A percentile compares a stretch with the other conserved stretches of the same genome.
Evolutionary conservation across 2,797 vertebrate species (phyloP).

Genomic region (Propithecus deckenii): DNA sequence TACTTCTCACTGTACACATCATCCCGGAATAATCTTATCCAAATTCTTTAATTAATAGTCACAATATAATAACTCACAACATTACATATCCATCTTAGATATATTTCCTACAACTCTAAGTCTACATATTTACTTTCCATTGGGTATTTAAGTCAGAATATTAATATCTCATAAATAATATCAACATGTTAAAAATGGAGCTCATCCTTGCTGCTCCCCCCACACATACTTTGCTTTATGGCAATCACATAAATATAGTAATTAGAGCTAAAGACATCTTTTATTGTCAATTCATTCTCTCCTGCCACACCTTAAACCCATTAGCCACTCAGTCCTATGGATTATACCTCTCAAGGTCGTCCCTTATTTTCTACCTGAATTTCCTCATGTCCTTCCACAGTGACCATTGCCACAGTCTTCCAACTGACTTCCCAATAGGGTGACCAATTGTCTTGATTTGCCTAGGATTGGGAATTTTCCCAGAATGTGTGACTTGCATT

Average conservation of each 20-base stretch:
- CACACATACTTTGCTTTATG: not conserved
- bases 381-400: not conserved
- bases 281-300: not conserved
- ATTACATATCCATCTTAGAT: not conserved
- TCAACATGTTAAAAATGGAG: not conserved
- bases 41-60: not conserved
- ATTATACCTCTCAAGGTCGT: not conserved
- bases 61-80: not conserved
- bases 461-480: not conserved
- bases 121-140: not conserved
- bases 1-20: not conserved
- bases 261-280: not conserved
- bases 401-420: not conserved
- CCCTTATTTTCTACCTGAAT: not conserved
- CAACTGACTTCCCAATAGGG: not conserved
- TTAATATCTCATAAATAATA: not conserved
- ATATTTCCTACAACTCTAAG: not conserved
- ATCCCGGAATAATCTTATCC: not conserved
- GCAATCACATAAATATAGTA: not conserved
- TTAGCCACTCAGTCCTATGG: not conserved
- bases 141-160: not conserved
- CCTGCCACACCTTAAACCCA: not conserved
- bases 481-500: not conserved
- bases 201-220: not conserved
- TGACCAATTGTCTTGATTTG: not conserved